Evolutionary conservation across 1,140 invertebrate genomes (phyloP), one percentile per base, ranked within the genome.

Genomic region (Polypedilum pembai): DNA sequence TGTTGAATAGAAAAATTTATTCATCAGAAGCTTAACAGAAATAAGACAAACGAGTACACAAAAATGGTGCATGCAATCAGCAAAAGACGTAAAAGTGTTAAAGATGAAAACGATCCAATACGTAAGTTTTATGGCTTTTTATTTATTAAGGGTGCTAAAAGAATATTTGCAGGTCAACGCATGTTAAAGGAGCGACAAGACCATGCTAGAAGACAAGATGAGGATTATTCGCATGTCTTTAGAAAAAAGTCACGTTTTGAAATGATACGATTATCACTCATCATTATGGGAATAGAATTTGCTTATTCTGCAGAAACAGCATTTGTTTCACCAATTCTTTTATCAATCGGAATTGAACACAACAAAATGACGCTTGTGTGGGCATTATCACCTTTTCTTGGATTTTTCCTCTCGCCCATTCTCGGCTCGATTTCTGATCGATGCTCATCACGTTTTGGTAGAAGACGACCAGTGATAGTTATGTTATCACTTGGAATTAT

Each of bases 261-360:
- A 79, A 79, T 94, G 74, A 85, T 93, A 0, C 84, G 89, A 0
- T 83, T 94, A 0, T 92, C 91, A 2, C 89, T 91, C 0, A 91
- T 91, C 0, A 91, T 94, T 1, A 92, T 93, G 87, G 92, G 92
- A 3, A 93, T 94, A 12, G 93, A 94, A 80, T 92, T 94, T 80
- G 92, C 92, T 15, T 95, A 95, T 78, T 90, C 92, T 0, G 92
- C 93, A 0, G 93, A 94, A 82, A 95, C 93, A 0, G 92, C 92
- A 1, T 94, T 94, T 79, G 92, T 94, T 0, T 93, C 91, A 10
- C 92, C 93, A 1, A 92, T 91, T 1, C 82, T 94, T 0, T 83
- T 94, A 1, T 89, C 92, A 79, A 89, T 94, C 66, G 92, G 93
- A 3, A 87, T 94, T 1, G 87, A 89, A 76, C 85, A 91, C 83